A percentile compares a stretch with the other conserved stretches of the same genome.
phyloP scores from a whole-genome alignment of 2,888 invertebrate genomes.

The Ametastegia equiseti region DNA sequence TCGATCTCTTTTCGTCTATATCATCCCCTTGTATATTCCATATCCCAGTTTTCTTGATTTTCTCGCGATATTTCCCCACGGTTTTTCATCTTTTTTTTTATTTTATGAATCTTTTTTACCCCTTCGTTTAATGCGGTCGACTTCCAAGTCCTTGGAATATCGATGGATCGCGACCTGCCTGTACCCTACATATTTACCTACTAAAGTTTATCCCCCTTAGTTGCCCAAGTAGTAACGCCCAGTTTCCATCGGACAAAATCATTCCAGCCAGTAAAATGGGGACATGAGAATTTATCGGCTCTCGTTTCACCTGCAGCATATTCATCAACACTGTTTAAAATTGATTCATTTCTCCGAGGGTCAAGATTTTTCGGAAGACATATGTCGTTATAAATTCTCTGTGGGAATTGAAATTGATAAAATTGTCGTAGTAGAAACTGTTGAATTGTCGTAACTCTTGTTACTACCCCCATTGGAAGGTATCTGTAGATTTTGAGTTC shows the following conservation, averaged over 20 bases:
- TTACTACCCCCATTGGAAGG: too few relatives aligned
- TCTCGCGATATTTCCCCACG: background rate
- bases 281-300: background rate
- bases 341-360: too few relatives aligned
- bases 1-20: background rate
- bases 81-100: background rate
- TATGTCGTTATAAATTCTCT: too few relatives aligned
- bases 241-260: background rate
- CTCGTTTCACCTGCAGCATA: background rate
- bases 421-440: too few relatives aligned
- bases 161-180: background rate
- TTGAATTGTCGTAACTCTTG: too few relatives aligned
- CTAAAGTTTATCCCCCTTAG: background rate
- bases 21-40: background rate
- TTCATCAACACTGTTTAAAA: too few relatives aligned
- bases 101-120: slow-evolving; percentile 4
- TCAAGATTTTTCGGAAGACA: too few relatives aligned
- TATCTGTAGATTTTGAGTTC: too few relatives aligned
- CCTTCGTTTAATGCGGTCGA: background rate
- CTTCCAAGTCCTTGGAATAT: slow-evolving; percentile 9
- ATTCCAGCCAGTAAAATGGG: background rate
- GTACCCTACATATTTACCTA: background rate
- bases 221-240: background rate
- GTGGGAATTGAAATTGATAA: too few relatives aligned
- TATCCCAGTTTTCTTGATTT: too few relatives aligned